Evolutionary conservation across 2,888 invertebrate genomes (phyloP), one percentile per base, ranked within the genome.

Genomic region (Drosophila mettleri): DNA sequence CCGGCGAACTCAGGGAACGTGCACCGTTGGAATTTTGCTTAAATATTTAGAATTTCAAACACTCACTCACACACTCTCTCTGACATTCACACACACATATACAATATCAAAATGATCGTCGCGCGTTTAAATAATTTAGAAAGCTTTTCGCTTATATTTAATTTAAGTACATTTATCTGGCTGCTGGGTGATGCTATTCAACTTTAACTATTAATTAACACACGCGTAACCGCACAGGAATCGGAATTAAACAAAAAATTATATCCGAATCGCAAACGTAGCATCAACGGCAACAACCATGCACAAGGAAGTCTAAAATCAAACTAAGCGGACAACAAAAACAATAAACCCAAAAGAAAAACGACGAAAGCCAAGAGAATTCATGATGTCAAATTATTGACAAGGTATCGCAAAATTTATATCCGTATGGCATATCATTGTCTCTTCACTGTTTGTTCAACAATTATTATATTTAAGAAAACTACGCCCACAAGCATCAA

Each of bases 1-100:
- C 78, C 85, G 76, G 79, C 85, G 53, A 72, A 69, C 45, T 66
- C 45, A 33, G 51, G 36, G n/a, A 65, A 27, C 61, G 55, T 57
- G 67, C 46, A 58, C 61, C 53, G 39, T 34, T 72, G 68, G 81
- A 82, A 85, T 82, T 82, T 80, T 54, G 83, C 64, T 75, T 73
- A 61, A 69, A 72, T 69, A 73, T 72, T 36, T 75, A 74, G 69
- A 79, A 81, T 77, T 67, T 77, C 55, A 67, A 62, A 54, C 54
- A 74, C 69, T 69, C 54, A 74, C 68, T 67, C 20, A 33, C 6
- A 65, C 53, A 57, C 51, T 70, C 68, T 69, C 52, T 48, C 14
- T 39, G 43, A 39, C 45, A 45, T 12, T 71, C 53, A 58, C 49
- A 39, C 24, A 33, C 45, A 39, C 33, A 33, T 54, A 36, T 54